These are phyloP conservation scores for Catalaphyllia jardinei DNA, from an alignment of 64 coral and sea anemone species.

Conservation along the genomic window DNA sequence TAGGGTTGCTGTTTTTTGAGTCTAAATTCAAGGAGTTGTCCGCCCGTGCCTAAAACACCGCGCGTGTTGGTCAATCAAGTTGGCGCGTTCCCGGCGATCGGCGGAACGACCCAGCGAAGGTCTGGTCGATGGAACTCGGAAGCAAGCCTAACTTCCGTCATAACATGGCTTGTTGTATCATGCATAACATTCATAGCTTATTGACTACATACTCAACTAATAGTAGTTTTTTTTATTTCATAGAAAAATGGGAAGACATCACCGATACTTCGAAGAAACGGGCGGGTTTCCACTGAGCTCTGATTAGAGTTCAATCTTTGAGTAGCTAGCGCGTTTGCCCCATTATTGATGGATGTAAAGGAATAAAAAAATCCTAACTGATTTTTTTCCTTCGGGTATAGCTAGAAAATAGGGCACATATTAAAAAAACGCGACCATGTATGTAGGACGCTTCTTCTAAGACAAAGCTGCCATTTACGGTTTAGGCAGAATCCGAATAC, in stretches of 20 bases:
- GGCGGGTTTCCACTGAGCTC: neutral
- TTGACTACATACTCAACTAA: neutral
- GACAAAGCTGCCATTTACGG: no score
- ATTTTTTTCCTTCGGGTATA: no score
- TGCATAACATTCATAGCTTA: neutral
- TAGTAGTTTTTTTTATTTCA: slow-evolving; percentile 27
- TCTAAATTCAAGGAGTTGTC: neutral
- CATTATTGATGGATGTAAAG: no score
- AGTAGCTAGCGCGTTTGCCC: no score
- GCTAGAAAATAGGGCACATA: no score
- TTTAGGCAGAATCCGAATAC: neutral
- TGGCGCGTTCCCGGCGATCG: neutral
- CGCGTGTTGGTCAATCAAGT: no score
- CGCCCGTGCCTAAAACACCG: neutral
- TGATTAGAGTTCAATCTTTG: neutral
- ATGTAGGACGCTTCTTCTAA: no score
- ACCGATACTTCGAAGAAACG: slow-evolving; percentile 20
- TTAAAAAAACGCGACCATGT: no score
- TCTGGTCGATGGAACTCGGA: slow-evolving; percentile 13
- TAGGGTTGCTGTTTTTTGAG: neutral
- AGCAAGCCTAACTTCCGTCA: slow-evolving; percentile 40
- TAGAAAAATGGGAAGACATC: slow-evolving; percentile 39
- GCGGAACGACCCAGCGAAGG: neutral
- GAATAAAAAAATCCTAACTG: no score
- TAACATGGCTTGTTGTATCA: neutral